Evolutionary conservation across 1,140 invertebrate genomes (phyloP), one percentile per base, ranked within the genome.

Genomic region (Sycobia sp.): DNA sequence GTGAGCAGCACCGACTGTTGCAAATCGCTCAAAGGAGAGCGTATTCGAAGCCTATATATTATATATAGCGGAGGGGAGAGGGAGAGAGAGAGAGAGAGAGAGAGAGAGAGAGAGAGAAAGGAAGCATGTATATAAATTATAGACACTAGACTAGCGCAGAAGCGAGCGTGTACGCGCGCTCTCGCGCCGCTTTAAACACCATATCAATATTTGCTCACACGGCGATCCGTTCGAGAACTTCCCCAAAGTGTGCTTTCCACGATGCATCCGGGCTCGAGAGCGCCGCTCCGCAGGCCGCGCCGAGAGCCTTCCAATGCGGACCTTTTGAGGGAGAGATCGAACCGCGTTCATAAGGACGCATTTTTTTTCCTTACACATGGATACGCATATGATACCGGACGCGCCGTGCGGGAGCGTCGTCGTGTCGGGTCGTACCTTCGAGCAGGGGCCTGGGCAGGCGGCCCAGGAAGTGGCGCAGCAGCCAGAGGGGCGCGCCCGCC

Each of bases 381-480:
- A 11, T 32, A n/a, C n/a, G n/a, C n/a, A n/a, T n/a, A n/a, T n/a
- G n/a, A n/a, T 32, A 32, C 5, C 29, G 29, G 5, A 32, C 5
- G 4, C 5, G 29, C 29, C 29, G 5, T 32, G 5, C 5, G 29
- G 5, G 11, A 32, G 29, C 5, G 29, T 11, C 29, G 29, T 11
- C 29, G 29, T 56, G 14, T 56, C 5, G 1, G 11, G 1, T 14
- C 14, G 16, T 27, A 56, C 63, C 63, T 83, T 20, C 82, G 81
- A 32, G 78, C 80, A 62, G 73, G 84, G 23, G 84, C 82, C 64
- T 73, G 84, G 41, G 83, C 84, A 20, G 85, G 84, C 71, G 85
- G 82, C 5, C 84, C 81, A 32, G 73, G 65, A 9, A 75, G 68
- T 23, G 73, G 70, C 34, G 57, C 73, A 41, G 71, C 69, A 68